Evolutionary conservation across 2,113 vertebrate genomes (phyloP).

Genomic region (Malurus melanocephalus): DNA sequence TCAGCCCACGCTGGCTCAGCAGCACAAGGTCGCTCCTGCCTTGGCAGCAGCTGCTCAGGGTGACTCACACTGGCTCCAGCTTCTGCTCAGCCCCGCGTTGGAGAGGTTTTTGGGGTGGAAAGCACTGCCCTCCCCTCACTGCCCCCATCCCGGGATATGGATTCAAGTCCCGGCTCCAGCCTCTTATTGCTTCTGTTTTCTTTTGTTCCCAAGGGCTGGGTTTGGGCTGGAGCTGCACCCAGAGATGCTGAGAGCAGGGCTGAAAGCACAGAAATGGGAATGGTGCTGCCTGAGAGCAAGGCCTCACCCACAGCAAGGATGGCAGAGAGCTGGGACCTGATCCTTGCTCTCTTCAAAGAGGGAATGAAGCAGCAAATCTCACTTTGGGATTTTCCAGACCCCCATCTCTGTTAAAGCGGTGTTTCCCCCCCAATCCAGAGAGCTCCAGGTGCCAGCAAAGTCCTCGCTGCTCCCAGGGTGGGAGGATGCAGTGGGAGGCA

Average conservation of each 20-base stretch:
- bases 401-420: not conserved
- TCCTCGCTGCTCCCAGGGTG: accelerated
- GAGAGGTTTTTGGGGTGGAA: not conserved
- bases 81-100: not conserved
- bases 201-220: not conserved
- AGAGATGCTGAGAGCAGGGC: not conserved
- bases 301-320: not conserved
- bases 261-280: not conserved
- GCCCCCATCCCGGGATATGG: accelerated
- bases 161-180: not conserved
- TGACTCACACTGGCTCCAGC: not conserved
- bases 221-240: not conserved
- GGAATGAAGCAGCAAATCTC: not conserved
- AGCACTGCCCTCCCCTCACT: not conserved
- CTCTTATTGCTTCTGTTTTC: not conserved
- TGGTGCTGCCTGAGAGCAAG: no score
- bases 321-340: not conserved
- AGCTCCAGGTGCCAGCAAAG: not conserved
- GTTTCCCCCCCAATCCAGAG: accelerated
- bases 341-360: not conserved
- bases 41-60: not conserved
- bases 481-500: not conserved
- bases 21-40: not conserved
- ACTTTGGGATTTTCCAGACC: not conserved
- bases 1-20: not conserved